Conservation (phyloP, 2,797 vertebrate genomes). For the Poeciliopsis turneri region DNA sequence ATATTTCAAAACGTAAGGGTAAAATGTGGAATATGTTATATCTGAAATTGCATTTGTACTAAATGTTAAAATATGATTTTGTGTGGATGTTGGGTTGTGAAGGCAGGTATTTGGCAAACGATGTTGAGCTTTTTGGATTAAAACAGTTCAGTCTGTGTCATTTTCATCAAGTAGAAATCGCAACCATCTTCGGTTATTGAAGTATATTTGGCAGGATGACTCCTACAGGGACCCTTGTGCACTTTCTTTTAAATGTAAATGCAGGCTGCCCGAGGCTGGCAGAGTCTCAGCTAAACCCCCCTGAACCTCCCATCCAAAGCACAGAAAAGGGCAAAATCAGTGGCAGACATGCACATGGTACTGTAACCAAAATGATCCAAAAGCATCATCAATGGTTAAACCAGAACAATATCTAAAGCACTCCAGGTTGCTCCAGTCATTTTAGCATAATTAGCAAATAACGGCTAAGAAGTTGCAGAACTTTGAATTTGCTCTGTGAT, state of each 20-base stretch:
- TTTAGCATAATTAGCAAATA: neutral
- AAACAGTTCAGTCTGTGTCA: neutral
- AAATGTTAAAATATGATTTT: neutral
- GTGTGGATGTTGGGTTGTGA: neutral
- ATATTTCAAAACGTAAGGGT: neutral
- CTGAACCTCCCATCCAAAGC: neutral
- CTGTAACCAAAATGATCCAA: neutral
- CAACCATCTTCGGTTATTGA: constrained; percentile 4
- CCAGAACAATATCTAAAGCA: neutral
- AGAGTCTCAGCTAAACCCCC: neutral
- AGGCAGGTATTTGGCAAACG: neutral
- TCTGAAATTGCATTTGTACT: neutral
- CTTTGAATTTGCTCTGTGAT: neutral
- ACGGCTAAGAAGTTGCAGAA: neutral
- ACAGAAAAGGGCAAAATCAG: constrained; percentile 5
- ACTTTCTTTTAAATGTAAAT: constrained; percentile 7
- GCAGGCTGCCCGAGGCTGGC: constrained; percentile 4
- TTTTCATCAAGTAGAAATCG: neutral
- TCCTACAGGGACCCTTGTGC: constrained; percentile 1
- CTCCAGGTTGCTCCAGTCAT: neutral
- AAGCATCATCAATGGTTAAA: neutral
- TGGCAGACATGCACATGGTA: neutral
- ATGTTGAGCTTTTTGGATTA: constrained; percentile 5
- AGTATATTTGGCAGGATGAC: neutral
- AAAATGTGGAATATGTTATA: neutral